Conservation (phyloP, 2,888 invertebrate species). For the Cacoxenus indagator region DNA sequence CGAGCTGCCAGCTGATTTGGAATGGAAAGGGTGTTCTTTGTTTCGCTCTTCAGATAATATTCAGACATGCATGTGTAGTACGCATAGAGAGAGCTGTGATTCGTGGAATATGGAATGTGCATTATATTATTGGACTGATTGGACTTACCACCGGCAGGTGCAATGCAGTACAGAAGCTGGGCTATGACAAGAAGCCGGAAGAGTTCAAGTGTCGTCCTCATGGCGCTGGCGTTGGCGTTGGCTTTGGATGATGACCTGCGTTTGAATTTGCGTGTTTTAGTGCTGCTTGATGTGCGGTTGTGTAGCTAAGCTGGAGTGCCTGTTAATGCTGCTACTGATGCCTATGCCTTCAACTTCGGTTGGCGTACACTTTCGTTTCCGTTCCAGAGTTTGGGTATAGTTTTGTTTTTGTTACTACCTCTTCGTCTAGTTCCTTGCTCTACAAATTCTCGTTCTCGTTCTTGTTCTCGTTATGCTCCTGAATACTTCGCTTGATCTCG, state of each 20-base stretch:
- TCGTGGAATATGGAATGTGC: too few species aligned
- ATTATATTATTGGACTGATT: neutral
- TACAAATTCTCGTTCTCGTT: neutral
- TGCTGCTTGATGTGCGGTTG: neutral
- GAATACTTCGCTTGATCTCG: neutral
- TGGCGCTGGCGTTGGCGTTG: constrained; percentile 63
- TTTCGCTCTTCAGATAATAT: too few species aligned
- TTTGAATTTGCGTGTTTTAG: neutral
- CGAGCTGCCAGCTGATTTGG: too few species aligned
- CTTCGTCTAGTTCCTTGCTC: neutral
- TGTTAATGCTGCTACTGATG: too few species aligned
- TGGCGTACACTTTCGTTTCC: neutral
- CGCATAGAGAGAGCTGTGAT: too few species aligned
- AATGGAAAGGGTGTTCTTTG: too few species aligned
- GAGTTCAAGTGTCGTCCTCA: constrained; percentile 67
- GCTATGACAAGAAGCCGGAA: constrained; percentile 68
- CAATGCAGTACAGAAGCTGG: constrained; percentile 69
- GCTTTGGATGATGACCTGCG: too few species aligned
- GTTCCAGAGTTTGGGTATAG: neutral
- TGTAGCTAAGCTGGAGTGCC: neutral
- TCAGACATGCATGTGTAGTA: too few species aligned
- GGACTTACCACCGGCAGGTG: constrained; percentile 70
- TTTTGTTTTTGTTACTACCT: neutral
- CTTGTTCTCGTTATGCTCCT: too few species aligned
- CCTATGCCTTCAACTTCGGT: too few species aligned